phyloP scores from a whole-genome alignment of 2,888 invertebrate species.

The Operophtera brumata region DNA sequence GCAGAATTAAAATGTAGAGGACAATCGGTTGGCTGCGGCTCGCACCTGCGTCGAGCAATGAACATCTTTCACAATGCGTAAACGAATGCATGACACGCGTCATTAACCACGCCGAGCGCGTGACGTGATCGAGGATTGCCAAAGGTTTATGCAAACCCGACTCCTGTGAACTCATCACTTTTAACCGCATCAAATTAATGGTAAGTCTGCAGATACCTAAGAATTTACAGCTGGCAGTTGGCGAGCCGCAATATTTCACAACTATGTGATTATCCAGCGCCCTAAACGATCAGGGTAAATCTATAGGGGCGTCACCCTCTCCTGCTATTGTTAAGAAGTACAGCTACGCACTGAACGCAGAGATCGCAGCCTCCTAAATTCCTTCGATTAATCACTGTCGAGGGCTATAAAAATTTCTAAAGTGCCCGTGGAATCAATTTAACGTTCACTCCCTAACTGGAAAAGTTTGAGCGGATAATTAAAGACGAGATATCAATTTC shows the following conservation, averaged over 20 bases:
- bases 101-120: conserved; percentile 61
- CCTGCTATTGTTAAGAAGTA: conserved; percentile 54
- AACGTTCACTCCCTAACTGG: conserved; percentile 63
- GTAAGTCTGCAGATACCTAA: conserved; percentile 46
- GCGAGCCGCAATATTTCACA: conserved; percentile 64
- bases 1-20: conserved; percentile 31
- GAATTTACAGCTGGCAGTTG: conserved; percentile 53
- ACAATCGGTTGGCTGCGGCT: conserved; percentile 29
- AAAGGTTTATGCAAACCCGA: conserved; percentile 60
- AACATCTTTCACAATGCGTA: conserved; percentile 52
- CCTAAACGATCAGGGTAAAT: conserved; percentile 51
- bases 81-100: conserved; percentile 48
- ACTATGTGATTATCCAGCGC: conserved; percentile 57
- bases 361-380: conserved; percentile 65
- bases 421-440: conserved; percentile 76
- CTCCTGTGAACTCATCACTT: conserved; percentile 65
- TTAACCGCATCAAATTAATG: conserved; percentile 64
- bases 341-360: conserved; percentile 33
- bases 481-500: conserved; percentile 71
- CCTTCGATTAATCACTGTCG: conserved; percentile 78
- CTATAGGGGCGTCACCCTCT: conserved; percentile 55
- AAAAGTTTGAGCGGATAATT: conserved; percentile 71
- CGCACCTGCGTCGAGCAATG: conserved; percentile 38
- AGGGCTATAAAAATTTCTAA: conserved; percentile 73
- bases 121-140: conserved; percentile 60